Evolutionary conservation across 2,888 invertebrate species (phyloP).

Genomic region (Andrena bicolor): DNA sequence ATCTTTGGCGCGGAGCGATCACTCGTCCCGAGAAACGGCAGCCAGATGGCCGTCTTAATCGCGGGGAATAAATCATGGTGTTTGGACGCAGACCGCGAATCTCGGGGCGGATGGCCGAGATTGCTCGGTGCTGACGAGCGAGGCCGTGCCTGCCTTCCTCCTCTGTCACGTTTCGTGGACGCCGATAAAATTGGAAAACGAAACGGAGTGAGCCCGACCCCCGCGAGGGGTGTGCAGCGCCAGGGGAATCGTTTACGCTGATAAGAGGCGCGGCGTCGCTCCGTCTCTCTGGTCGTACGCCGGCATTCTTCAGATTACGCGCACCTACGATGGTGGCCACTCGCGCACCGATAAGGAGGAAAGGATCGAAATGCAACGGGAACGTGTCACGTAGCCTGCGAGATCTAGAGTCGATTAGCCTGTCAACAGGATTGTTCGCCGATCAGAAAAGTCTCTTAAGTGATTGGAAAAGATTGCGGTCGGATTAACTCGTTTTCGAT

Average conservation of each 20-base stretch:
- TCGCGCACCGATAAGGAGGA: neutral
- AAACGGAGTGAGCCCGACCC: neutral
- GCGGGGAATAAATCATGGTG: constrained; percentile 71
- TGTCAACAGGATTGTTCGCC: too few relatives aligned
- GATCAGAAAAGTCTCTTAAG: too few relatives aligned
- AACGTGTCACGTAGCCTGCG: constrained; percentile 1
- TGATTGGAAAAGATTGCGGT: too few relatives aligned
- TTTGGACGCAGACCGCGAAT: constrained; percentile 30
- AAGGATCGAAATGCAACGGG: neutral
- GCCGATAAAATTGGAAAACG: neutral
- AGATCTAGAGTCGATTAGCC: too few relatives aligned
- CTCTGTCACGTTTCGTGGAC: neutral
- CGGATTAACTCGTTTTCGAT: too few relatives aligned
- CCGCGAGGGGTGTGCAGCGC: neutral
- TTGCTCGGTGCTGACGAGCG: neutral
- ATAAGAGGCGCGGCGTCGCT: constrained; percentile 60
- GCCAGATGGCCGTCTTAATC: constrained; percentile 28
- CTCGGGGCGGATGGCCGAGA: neutral
- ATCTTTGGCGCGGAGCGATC: neutral
- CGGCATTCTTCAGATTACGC: neutral
- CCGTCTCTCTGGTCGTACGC: constrained; percentile 55
- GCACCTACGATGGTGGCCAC: constrained; percentile 3
- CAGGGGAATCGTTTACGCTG: neutral
- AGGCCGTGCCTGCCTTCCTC: neutral
- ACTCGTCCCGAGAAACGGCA: constrained; percentile 3